A percentile compares a stretch with the other conserved stretches of the same genome.
phyloP scores from a whole-genome alignment of 1,140 invertebrate genomes.

The Drosophila fuyamai region DNA sequence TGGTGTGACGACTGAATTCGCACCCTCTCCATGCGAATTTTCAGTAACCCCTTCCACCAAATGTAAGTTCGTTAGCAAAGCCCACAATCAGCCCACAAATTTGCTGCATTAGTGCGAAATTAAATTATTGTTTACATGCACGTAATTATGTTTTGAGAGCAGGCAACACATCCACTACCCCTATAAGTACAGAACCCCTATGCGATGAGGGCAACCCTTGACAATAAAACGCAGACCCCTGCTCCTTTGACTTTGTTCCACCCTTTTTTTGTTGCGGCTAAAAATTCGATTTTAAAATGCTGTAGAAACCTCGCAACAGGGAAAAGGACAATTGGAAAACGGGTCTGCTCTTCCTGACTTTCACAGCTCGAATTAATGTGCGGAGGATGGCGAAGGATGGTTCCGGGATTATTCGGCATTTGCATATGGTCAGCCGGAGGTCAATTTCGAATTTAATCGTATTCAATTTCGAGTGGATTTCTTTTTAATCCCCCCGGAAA shows the following conservation, averaged over 20 bases:
- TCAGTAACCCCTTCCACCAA: neutral
- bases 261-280: conserved; percentile 40
- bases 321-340: conserved; percentile 47
- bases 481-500: conserved; percentile 68
- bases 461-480: conserved; percentile 82
- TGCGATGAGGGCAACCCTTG: conserved; percentile 42
- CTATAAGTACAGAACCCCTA: conserved; percentile 20
- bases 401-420: conserved; percentile 36
- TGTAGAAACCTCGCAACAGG: conserved; percentile 45
- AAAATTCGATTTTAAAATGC: conserved; percentile 77
- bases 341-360: conserved; percentile 54
- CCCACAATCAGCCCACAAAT: conserved; percentile 82
- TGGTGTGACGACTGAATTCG: neutral
- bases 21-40: neutral
- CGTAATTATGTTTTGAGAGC: conserved; percentile 75
- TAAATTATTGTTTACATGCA: conserved; percentile 84
- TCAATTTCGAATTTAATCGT: conserved; percentile 80
- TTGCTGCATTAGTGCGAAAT: conserved; percentile 80
- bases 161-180: neutral
- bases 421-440: conserved; percentile 75
- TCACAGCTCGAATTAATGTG: conserved; percentile 64
- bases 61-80: conserved; percentile 59
- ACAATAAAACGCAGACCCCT: conserved; percentile 39
- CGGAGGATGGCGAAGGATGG: neutral
- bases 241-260: conserved; percentile 5